Percentiles rank a stretch among this genome's conserved stretches.
These are phyloP conservation scores for Drosophila kuntzei DNA, from an alignment of 2,888 invertebrate species.

Conservation along the genomic window DNA sequence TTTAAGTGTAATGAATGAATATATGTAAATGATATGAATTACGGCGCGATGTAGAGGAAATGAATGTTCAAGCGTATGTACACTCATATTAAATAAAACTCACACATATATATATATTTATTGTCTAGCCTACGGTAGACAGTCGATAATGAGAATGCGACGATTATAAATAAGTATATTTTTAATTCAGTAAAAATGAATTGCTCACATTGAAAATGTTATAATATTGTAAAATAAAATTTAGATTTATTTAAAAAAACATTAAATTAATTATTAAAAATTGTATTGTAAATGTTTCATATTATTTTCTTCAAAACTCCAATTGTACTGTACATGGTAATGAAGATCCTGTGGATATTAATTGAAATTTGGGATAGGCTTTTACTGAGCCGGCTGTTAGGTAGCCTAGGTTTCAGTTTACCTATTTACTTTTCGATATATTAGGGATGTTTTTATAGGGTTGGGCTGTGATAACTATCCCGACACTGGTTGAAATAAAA, in stretches of 20 bases:
- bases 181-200: not conserved
- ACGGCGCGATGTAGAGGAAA: conserved; percentile 10
- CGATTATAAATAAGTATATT: not conserved
- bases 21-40: conserved; percentile 37
- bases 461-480: conserved; percentile 4
- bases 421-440: not conserved
- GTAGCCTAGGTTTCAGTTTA: not conserved
- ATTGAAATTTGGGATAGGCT: conserved; percentile 4
- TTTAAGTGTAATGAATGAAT: conserved; percentile 20
- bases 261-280: not conserved
- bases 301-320: not conserved
- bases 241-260: not conserved
- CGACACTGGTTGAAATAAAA: not conserved
- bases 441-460: conserved; percentile 33
- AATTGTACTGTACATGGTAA: not conserved
- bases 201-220: not conserved
- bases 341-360: conserved; percentile 18
- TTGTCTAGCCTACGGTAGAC: not conserved
- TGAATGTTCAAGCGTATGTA: not conserved
- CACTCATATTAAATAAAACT: not conserved
- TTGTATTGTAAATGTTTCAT: not conserved
- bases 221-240: too few relatives aligned
- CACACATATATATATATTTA: not conserved
- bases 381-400: conserved; percentile 1
- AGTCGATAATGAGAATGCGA: not conserved